A percentile compares a stretch with the other conserved stretches of the same genome.
These are phyloP conservation scores for Pycnomerus fuliginosus DNA, from an alignment of 2,888 invertebrate species.

Conservation along the genomic window DNA sequence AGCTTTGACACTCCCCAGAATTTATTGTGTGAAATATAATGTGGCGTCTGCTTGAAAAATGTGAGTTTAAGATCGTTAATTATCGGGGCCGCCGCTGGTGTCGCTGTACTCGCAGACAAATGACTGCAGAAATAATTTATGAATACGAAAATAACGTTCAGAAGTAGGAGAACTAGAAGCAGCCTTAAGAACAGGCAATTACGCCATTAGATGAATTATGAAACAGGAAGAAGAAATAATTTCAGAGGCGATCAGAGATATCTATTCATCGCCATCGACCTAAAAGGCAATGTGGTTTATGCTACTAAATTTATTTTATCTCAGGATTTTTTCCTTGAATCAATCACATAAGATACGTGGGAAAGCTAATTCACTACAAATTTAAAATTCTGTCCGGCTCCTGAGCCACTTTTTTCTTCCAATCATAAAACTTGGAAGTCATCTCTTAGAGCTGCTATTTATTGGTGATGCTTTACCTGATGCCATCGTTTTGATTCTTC, in stretches of 20 bases:
- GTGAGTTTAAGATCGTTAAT: constrained; percentile 53
- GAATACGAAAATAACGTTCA: constrained; percentile 7
- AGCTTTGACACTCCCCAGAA: constrained; percentile 52
- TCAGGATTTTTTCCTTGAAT: constrained; percentile 5
- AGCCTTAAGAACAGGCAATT: constrained; percentile 8
- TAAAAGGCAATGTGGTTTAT: constrained; percentile 13
- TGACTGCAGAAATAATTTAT: constrained; percentile 51
- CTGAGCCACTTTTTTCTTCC: neutral
- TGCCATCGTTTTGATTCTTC: constrained; percentile 1
- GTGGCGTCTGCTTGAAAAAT: constrained; percentile 51
- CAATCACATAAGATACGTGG: constrained; percentile 35
- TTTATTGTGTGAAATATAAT: constrained; percentile 54
- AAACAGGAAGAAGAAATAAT: constrained; percentile 10
- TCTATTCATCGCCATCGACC: constrained; percentile 9
- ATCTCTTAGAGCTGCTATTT: constrained; percentile 40
- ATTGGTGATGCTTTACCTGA: constrained; percentile 24
- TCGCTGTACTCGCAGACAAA: constrained; percentile 51
- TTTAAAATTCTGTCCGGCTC: constrained; percentile 39
- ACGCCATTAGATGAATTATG: constrained; percentile 16
- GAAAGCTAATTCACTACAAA: constrained; percentile 45
- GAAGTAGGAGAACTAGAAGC: constrained; percentile 5
- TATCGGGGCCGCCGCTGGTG: constrained; percentile 51
- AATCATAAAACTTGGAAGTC: constrained; percentile 38
- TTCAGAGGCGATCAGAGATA: constrained; percentile 3
- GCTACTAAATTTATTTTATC: neutral